phyloP scores from a whole-genome alignment of 2,797 vertebrate genomes.

The Halcyon badia region DNA sequence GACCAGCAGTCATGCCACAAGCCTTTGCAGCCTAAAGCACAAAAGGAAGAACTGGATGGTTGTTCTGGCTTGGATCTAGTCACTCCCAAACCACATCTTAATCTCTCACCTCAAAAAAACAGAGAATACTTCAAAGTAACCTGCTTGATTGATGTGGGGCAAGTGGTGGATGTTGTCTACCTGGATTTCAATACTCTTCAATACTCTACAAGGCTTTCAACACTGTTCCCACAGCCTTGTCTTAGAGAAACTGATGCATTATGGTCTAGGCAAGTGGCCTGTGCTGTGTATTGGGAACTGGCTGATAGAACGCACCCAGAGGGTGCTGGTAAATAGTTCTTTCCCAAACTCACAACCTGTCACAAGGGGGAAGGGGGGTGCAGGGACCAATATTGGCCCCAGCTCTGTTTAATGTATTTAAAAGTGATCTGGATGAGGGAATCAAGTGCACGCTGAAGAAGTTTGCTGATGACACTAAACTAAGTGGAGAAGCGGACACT shows the following conservation, averaged over 20 bases:
- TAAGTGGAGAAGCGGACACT: background rate
- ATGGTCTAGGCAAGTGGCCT: background rate
- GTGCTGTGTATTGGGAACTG: background rate
- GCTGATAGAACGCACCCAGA: background rate
- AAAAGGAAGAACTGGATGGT: background rate
- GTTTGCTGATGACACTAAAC: background rate
- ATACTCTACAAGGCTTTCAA: background rate
- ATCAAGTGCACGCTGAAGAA: background rate
- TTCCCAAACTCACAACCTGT: background rate
- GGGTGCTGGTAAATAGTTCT: background rate
- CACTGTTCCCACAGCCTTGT: no score
- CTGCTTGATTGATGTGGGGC: no score
- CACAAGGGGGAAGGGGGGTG: background rate
- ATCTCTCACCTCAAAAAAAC: background rate
- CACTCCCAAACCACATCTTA: background rate
- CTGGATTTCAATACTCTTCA: background rate
- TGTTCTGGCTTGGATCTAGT: background rate
- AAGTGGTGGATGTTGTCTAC: background rate
- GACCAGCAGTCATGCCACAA: background rate
- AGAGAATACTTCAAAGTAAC: background rate
- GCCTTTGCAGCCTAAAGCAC: rapidly evolving
- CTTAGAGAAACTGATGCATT: background rate
- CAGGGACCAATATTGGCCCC: no score
- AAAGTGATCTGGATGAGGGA: background rate
- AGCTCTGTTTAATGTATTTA: background rate